These are phyloP conservation scores for Falco biarmicus DNA, from an alignment of 2,797 vertebrate genomes.

Conservation along the genomic window DNA sequence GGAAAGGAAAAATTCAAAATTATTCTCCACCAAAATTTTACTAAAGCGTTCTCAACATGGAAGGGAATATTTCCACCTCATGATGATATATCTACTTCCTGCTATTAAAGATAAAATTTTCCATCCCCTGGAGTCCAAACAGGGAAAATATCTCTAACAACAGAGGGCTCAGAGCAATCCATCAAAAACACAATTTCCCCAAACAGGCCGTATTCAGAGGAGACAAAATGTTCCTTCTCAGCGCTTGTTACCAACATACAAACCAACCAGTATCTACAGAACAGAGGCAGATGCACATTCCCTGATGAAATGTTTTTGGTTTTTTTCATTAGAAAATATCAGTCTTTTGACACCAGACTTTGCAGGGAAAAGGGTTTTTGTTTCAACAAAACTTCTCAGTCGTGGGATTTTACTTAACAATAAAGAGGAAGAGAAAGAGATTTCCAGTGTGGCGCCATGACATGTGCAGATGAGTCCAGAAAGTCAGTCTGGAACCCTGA, in stretches of 20 bases:
- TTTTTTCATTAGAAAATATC: neutral
- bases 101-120: neutral
- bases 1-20: neutral
- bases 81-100: neutral
- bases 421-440: neutral
- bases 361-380: neutral
- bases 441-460: neutral
- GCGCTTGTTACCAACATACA: neutral
- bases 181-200: neutral
- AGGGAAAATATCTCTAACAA: neutral
- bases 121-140: neutral
- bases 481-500: neutral
- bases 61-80: neutral
- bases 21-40: neutral
- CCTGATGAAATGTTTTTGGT: neutral
- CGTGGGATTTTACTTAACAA: fast-evolving
- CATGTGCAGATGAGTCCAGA: neutral
- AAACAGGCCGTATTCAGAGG: neutral
- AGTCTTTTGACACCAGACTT: neutral
- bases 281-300: neutral
- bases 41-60: neutral
- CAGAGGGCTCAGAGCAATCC: neutral
- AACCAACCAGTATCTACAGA: neutral
- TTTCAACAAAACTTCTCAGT: neutral
- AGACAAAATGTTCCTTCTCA: neutral